Evolutionary conservation across 2,797 vertebrate species (phyloP).

Genomic region (Saxicola maurus): DNA sequence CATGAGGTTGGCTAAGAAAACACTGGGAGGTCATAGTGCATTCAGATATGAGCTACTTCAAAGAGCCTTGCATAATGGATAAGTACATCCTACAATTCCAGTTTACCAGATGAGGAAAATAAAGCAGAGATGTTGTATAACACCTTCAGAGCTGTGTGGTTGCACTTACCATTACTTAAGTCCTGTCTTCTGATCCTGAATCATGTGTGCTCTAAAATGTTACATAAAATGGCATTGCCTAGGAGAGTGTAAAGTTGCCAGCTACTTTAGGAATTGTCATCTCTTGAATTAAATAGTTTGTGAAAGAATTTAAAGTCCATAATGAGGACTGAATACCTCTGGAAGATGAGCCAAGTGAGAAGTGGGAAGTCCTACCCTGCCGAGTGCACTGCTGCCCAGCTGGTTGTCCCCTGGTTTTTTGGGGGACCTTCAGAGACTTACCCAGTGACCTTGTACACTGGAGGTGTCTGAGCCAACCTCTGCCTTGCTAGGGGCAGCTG

Average conservation of each 20-base stretch:
- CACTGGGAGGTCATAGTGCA: not conserved
- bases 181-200: not conserved
- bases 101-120: not conserved
- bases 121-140: not conserved
- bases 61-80: not conserved
- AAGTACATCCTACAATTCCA: not conserved
- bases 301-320: not conserved
- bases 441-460: rapidly evolving
- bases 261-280: not conserved
- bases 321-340: not conserved
- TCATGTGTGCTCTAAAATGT: rapidly evolving
- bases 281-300: not conserved
- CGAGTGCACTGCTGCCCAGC: rapidly evolving
- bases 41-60: not conserved
- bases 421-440: not conserved
- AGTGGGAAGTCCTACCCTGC: too few species aligned
- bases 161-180: not conserved
- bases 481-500: not conserved
- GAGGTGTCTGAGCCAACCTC: not conserved
- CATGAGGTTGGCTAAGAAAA: not conserved
- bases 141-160: rapidly evolving
- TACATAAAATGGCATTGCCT: not conserved
- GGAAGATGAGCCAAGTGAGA: not conserved
- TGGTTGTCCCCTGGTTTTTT: rapidly evolving
- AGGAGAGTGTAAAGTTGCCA: not conserved